Base-by-base conservation (phyloP, 2,797 vertebrate species). In the Poecilia velifera region DNA sequence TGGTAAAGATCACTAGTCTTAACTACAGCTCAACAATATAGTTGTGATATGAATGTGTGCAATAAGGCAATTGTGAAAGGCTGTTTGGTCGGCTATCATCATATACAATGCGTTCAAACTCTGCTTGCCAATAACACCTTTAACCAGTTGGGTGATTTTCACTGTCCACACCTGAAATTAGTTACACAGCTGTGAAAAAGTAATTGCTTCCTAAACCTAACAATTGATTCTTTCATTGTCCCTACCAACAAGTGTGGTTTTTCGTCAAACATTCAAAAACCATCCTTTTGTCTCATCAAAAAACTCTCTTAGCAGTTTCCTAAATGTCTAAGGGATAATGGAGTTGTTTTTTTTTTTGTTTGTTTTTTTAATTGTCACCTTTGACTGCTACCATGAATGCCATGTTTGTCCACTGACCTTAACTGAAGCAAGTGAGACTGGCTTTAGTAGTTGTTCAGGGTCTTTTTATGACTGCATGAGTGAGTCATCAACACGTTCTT, bases 1-100 rank as follows among this genome's bases (percentile, higher is more conserved):
- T 3, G 1, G 71, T 77, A 72, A 73, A 77, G 66, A 72, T 73
- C 72, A 43, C 72, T n/a, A 3, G 53, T 66, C 45, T 76, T 62
- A 78, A 77, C 41, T 43, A 70, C 0, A n/a, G 39, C 22, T 6
- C 5, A 12, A 70, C 66, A 70, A n/a, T n/a, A n/a, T 45, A 28
- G 4, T n/a, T 43, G 4, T 5, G 25, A 28, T 28, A 45, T 7
- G 1, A 71, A 45, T 45, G 68, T 45, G 10, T 45, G 41, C 22
- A 70, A 12, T n/a, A 13, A 9, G 25, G 22, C 39, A 71, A 45
- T 45, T 45, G 12, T 25, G 12, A 43, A 71, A 12, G 20, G 5
- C 41, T n/a, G 68, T 45, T 45, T n/a, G 41, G 68, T 71, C 13
- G 0, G 68, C 25, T n/a, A 28, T 13, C 22, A n/a, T 43, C 22